Evolutionary conservation across 2,797 vertebrate species (phyloP).

Genomic region (Thripadectes ignobilis): DNA sequence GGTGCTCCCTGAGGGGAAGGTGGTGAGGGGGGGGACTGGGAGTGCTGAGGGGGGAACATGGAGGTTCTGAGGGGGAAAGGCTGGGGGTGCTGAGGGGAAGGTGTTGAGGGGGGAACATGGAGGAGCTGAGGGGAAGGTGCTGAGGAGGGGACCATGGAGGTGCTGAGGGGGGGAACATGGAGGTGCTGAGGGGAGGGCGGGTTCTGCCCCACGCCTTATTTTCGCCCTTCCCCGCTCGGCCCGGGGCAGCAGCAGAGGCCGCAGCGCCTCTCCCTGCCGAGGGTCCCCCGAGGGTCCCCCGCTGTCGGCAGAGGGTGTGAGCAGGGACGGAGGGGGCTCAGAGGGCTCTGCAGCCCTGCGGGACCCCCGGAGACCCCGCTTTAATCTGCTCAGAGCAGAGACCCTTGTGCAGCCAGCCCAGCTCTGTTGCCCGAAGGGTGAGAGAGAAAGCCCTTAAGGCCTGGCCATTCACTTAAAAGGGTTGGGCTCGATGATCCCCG

Average conservation of each 20-base stretch:
- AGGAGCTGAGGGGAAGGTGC: background rate
- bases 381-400: background rate
- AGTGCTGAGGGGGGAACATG: background rate
- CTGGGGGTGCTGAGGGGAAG: background rate
- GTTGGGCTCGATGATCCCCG: background rate
- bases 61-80: background rate
- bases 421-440: background rate
- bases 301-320: no score
- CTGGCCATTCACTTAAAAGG: background rate
- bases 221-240: accelerated
- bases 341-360: background rate
- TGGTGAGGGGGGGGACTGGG: background rate
- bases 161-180: background rate
- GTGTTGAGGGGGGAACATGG: no score
- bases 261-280: background rate
- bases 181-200: background rate
- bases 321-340: background rate
- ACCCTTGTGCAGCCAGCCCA: background rate
- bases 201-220: background rate
- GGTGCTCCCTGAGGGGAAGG: background rate
- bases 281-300: no score
- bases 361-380: background rate
- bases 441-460: background rate
- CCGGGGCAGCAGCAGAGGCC: background rate
- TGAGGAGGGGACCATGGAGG: background rate